phyloP scores from a whole-genome alignment of 2,888 invertebrate genomes.

The Rapana venosa region DNA sequence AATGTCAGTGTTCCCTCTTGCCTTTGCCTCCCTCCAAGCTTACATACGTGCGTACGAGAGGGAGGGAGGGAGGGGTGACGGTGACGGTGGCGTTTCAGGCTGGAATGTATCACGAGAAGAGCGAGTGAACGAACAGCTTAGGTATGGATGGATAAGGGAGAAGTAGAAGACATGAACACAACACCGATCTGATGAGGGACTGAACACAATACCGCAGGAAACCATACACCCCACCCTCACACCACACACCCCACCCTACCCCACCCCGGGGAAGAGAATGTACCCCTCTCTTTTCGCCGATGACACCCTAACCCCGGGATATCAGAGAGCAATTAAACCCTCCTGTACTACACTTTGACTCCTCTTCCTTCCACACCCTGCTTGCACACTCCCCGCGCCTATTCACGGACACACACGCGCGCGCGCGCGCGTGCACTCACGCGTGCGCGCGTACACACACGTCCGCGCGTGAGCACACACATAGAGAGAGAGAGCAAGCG shows the following conservation, averaged over 20 bases:
- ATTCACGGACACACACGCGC: neutral
- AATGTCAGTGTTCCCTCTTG: too few relatives aligned
- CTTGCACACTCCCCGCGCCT: neutral
- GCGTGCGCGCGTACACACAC: neutral
- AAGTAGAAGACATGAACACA: neutral
- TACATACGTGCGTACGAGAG: neutral
- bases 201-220: neutral
- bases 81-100: neutral
- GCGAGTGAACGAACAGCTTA: neutral
- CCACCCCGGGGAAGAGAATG: neutral
- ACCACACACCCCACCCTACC: neutral
- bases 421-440: neutral
- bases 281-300: neutral
- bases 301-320: too few relatives aligned
- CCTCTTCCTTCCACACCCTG: neutral
- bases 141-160: neutral
- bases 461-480: too few relatives aligned
- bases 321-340: neutral
- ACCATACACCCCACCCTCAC: neutral
- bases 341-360: neutral
- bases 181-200: neutral
- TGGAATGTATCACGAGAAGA: neutral
- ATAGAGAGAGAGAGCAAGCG: too few relatives aligned
- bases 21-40: too few relatives aligned
- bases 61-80: neutral